Percentiles rank a stretch among this genome's conserved stretches.
Evolutionary conservation across 1,140 invertebrate genomes (phyloP).

Genomic region (Wiebesia pumilae): DNA sequence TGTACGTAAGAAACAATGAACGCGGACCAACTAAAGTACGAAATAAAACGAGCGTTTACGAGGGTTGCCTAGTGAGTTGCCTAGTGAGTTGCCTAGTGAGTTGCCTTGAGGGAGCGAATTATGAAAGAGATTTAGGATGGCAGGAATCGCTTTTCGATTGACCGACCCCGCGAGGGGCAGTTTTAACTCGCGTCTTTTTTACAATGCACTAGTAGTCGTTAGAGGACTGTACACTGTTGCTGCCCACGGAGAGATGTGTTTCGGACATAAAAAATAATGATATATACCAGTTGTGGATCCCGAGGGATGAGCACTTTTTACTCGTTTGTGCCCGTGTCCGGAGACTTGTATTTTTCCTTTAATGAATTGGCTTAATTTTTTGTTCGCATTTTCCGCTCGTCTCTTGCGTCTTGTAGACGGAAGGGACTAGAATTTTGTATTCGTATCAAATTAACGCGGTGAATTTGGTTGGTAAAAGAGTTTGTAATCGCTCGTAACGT

Average conservation of each 20-base stretch:
- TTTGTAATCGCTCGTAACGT: constrained; percentile 26
- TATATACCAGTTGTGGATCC: constrained; percentile 15
- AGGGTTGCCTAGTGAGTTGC: too few relatives aligned
- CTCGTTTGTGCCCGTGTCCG: constrained; percentile 4
- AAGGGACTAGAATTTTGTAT: constrained; percentile 11
- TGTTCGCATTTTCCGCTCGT: background rate
- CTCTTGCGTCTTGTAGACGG: background rate
- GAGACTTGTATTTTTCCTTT: background rate
- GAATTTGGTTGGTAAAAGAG: constrained; percentile 16
- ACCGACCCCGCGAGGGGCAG: constrained; percentile 39
- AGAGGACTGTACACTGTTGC: constrained; percentile 14
- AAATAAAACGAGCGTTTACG: background rate
- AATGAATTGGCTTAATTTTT: constrained; percentile 22
- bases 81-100: too few relatives aligned
- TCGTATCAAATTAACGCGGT: background rate
- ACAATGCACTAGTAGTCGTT: background rate
- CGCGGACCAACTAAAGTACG: too few relatives aligned
- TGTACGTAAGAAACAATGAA: background rate
- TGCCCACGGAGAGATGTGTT: constrained; percentile 18
- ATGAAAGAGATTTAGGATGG: constrained; percentile 40
- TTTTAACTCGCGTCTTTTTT: background rate
- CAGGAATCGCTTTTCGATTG: constrained; percentile 59
- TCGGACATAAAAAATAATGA: constrained; percentile 15
- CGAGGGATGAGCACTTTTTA: constrained; percentile 1
- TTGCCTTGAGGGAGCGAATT: background rate